These are phyloP conservation scores for Sarotherodon lohbergeri DNA, from an alignment of 2,113 vertebrate genomes.

Conservation along the genomic window DNA sequence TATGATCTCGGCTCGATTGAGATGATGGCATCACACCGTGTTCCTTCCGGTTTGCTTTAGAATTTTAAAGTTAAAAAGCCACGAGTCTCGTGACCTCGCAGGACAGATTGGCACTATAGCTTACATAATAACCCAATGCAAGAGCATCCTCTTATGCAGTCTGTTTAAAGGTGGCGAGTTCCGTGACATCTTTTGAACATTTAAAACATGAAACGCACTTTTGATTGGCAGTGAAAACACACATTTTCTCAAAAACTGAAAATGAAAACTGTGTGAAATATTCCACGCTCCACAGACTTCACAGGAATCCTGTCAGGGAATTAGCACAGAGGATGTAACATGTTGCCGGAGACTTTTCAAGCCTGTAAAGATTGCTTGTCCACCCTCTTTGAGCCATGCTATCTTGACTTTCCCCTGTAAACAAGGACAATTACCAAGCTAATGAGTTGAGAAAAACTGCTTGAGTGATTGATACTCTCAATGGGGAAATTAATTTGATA, in stretches of 20 bases:
- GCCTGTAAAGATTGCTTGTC: constrained; percentile 10
- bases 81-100: constrained; percentile 1
- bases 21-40: neutral
- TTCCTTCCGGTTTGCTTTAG: neutral
- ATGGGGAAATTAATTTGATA: constrained; percentile 73
- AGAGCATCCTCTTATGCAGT: neutral
- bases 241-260: neutral
- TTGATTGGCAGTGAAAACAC: neutral
- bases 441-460: constrained; percentile 68
- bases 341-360: neutral
- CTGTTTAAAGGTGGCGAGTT: neutral
- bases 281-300: neutral
- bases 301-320: neutral
- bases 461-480: constrained; percentile 74
- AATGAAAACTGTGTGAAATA: neutral
- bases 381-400: constrained; percentile 36
- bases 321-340: neutral
- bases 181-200: constrained; percentile 18
- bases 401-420: constrained; percentile 69
- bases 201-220: neutral
- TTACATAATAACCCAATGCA: neutral
- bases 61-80: neutral
- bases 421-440: constrained; percentile 77
- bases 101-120: neutral
- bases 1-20: neutral